phyloP scores from a whole-genome alignment of 2,888 invertebrate species.

The Drosophila mimetica region DNA sequence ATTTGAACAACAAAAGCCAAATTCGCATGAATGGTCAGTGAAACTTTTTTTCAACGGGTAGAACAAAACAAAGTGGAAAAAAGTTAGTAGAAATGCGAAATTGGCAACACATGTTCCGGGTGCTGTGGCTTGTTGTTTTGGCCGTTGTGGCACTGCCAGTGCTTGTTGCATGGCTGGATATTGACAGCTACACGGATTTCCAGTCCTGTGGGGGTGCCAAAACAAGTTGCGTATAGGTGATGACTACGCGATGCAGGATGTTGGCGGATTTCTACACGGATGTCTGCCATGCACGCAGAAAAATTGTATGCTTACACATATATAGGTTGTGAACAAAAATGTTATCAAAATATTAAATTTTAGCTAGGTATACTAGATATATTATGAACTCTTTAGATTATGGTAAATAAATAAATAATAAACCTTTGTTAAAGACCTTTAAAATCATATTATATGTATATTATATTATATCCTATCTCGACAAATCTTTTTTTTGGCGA shows the following conservation, averaged over 20 bases:
- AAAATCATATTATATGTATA: too few species aligned
- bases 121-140: conserved; percentile 33
- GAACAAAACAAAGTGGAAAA: conserved; percentile 13
- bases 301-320: not conserved
- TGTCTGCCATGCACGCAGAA: conserved; percentile 2
- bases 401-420: not conserved
- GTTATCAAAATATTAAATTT: too few species aligned
- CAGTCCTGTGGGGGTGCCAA: conserved; percentile 31
- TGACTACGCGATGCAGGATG: conserved; percentile 14
- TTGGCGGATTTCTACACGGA: not conserved
- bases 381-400: too few species aligned
- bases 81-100: conserved; percentile 23
- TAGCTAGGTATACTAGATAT: too few species aligned
- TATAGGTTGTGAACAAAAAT: too few species aligned
- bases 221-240: conserved; percentile 39
- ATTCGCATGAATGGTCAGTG: conserved; percentile 29
- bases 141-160: conserved; percentile 31
- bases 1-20: conserved; percentile 27
- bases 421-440: not conserved
- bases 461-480: too few species aligned
- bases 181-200: conserved; percentile 66
- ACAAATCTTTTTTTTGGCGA: too few species aligned
- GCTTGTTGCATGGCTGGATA: conserved; percentile 65
- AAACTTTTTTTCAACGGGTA: conserved; percentile 29
- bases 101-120: conserved; percentile 44